Conservation (phyloP, 2,888 invertebrate species). For the Erannis defoliaria region DNA sequence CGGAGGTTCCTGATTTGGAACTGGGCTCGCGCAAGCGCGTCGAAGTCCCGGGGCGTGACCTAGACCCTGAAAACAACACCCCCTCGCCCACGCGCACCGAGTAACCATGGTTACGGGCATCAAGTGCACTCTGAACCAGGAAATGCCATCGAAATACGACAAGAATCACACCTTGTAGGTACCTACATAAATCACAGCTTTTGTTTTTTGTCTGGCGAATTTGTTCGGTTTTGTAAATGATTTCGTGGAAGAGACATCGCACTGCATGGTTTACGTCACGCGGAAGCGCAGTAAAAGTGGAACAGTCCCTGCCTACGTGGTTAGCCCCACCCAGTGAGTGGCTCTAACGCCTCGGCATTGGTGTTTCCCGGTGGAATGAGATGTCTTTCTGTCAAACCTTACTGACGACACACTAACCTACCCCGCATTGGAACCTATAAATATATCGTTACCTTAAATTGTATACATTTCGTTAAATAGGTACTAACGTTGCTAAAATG, state of each 20-base stretch:
- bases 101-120: constrained; percentile 71
- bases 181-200: constrained; percentile 4
- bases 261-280: constrained; percentile 53
- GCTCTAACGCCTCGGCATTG: constrained; percentile 67
- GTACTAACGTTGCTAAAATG: too few species aligned
- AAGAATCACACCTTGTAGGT: constrained; percentile 5
- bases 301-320: constrained; percentile 63
- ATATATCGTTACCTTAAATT: constrained; percentile 33
- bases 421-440: constrained; percentile 49
- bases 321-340: constrained; percentile 73
- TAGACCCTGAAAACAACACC: constrained; percentile 85
- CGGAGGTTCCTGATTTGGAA: constrained; percentile 60
- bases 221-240: neutral
- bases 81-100: constrained; percentile 74
- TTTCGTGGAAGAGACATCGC: constrained; percentile 18
- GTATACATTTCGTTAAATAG: constrained; percentile 1
- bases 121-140: constrained; percentile 53
- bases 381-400: constrained; percentile 61
- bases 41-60: constrained; percentile 80
- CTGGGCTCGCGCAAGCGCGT: constrained; percentile 74
- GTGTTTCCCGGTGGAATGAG: constrained; percentile 69
- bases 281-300: constrained; percentile 61
- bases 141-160: constrained; percentile 37
- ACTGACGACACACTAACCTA: constrained; percentile 64
- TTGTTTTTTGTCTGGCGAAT: neutral